These are phyloP conservation scores for Mus musculus DNA, from an alignment of 2,113 vertebrate species.

Conservation along the genomic window GRCm39 chr3:152831001-152831500, in stretches of 20 bases:
- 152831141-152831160: background rate
- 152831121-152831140: too few species aligned
- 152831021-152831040: background rate
- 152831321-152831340: background rate
- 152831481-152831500: constrained; percentile 18
- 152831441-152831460: background rate
- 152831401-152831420: background rate
- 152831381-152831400: background rate
- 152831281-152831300: background rate
- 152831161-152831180: too few species aligned
- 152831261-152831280: background rate
- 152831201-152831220: background rate
- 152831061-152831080: background rate
- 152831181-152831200: fast-evolving
- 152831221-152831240: fast-evolving
- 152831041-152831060: background rate
- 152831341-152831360: too few species aligned
- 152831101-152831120: background rate
- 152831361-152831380: too few species aligned
- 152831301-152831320: fast-evolving
- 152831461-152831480: background rate
- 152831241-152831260: too few species aligned
- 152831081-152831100: background rate
- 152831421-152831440: background rate
- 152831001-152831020: background rate